Conservation (phyloP, 2,113 vertebrate species). For the Ceyx margarethae region DNA sequence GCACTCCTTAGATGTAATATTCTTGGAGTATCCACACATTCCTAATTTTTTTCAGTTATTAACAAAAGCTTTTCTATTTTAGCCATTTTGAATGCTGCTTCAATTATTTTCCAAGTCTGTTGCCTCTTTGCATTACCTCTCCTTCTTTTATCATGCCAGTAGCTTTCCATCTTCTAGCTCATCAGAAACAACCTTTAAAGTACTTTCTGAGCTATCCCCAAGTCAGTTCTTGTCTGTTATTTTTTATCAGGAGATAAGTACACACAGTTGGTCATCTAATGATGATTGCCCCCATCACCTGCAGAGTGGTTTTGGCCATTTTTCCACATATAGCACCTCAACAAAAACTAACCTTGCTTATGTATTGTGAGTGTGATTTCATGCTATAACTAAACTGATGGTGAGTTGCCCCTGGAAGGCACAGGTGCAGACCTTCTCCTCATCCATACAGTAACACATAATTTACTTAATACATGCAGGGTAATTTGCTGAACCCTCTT, state of each 20-base stretch:
- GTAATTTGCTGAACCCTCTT: constrained; percentile 30
- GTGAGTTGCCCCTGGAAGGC: not conserved
- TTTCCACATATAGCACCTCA: not conserved
- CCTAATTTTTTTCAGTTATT: not conserved
- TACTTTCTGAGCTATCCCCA: not conserved
- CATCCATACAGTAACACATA: not conserved
- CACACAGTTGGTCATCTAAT: not conserved
- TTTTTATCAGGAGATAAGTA: not conserved
- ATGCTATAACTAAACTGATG: not conserved
- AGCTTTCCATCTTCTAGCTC: not conserved
- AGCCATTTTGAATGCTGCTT: not conserved
- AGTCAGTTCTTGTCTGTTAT: not conserved
- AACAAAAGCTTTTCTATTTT: not conserved
- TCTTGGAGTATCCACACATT: not conserved
- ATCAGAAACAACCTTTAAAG: not conserved
- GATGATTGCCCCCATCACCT: constrained; percentile 3
- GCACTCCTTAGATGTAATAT: not conserved
- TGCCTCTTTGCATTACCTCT: not conserved
- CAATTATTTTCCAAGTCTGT: not conserved
- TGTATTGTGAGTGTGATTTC: not conserved
- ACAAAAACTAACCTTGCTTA: constrained; percentile 11
- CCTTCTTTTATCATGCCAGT: not conserved
- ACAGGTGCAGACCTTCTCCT: not conserved
- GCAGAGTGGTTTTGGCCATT: not conserved
- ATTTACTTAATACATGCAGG: not conserved